Base-by-base conservation (phyloP, 2,888 invertebrate genomes). In the Chrysolina oricalcia region DNA sequence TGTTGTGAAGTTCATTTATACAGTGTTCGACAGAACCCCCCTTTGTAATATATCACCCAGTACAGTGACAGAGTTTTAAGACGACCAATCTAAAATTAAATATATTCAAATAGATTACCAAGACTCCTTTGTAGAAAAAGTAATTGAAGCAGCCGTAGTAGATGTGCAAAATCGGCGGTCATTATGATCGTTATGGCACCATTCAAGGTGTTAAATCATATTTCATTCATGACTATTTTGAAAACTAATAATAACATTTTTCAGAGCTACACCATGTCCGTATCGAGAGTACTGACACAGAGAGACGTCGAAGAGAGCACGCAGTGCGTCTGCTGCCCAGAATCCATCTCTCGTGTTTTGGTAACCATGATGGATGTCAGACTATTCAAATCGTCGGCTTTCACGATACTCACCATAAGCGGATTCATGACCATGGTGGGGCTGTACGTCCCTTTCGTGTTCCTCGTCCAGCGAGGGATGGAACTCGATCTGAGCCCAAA, bases 361-460 rank as follows among this genome's bases (percentile, higher is more conserved):
- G 82, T 81, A 0, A 87, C 87, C 15, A 87, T 89, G 87, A 71
- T 88, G 23, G 85, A 89, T 19, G 11, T 78, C 19, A 74, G 59
- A 56, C 50, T 80, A n/a, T 62, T 80, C 17, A 77, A 75, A 63
- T 73, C 76, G 2, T 19, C 62, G 35, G 53, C 78, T 0, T 90
- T 90, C 79, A 77, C 85, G 0, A 43, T 89, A 9, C 80, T 90
- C 23, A 77, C 88, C 1, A 70, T 87, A 0, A 89, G 89, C 66
- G 89, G 96, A 13, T 93, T 94, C 75, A 88, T 95, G 73, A 94
- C 94, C 0, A 92, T 94, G 84, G 90, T 95, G 86, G 95, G 95
- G 78, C 92, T 95, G 84, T 95, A 94, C 85, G 92, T 94, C n/a
- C 95, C 96, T 0, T 96, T 93, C 86, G 90, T 94, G 79, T 96